Percentiles rank a stretch among this genome's conserved stretches.
Evolutionary conservation across 2,888 invertebrate genomes (phyloP).

Genomic region (Tenthredo notha): DNA sequence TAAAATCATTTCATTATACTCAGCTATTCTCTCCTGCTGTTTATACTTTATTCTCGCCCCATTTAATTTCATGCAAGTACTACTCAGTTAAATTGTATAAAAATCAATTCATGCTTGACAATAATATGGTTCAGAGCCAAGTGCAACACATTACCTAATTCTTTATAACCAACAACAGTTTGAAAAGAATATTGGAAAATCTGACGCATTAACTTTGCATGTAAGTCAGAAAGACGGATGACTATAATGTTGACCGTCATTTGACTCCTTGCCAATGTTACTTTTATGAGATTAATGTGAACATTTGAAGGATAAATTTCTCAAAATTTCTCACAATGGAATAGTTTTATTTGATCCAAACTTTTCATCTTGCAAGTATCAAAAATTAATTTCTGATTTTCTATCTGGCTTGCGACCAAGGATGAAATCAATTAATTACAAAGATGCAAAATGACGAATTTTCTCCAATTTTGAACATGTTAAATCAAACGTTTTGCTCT

Average conservation of each 20-base stretch:
- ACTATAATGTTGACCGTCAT: slow-evolving; percentile 10
- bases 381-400: not conserved
- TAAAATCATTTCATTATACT: not conserved
- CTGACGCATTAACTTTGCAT: slow-evolving; percentile 27
- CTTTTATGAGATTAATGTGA: slow-evolving; percentile 32
- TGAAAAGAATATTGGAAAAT: slow-evolving; percentile 25
- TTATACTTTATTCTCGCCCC: not conserved
- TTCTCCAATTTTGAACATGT: not conserved
- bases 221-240: not conserved
- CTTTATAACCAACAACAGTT: slow-evolving; percentile 6
- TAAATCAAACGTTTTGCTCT: not conserved
- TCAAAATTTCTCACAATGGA: not conserved
- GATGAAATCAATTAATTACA: not conserved
- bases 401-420: not conserved
- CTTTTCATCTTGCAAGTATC: not conserved
- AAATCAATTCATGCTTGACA: slow-evolving; percentile 37
- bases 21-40: not conserved
- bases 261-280: slow-evolving; percentile 36
- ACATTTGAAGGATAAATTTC: not conserved
- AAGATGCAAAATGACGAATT: not conserved
- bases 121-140: slow-evolving; percentile 38
- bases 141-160: slow-evolving; percentile 34
- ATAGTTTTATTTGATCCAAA: not conserved
- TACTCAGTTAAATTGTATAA: not conserved
- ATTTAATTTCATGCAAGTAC: slow-evolving; percentile 29